Percentiles rank a stretch among this genome's conserved stretches.
Evolutionary conservation across 2,113 vertebrate species (phyloP).

Genomic region (Tauraco erythrolophus): DNA sequence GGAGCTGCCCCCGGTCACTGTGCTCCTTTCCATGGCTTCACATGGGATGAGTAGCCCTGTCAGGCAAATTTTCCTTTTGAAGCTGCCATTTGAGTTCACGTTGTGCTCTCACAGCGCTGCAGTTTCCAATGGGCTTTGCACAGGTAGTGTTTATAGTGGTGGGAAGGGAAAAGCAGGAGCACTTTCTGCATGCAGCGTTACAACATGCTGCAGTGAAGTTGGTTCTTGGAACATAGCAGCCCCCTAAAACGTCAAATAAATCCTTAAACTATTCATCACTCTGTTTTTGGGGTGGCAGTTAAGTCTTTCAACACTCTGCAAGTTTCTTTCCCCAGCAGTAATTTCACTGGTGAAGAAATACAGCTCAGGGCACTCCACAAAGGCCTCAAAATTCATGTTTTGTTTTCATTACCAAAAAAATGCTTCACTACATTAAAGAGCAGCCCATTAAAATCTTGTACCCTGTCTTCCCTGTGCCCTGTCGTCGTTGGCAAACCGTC

Average conservation of each 20-base stretch:
- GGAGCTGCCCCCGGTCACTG: not conserved
- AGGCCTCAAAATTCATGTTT: slow-evolving; percentile 51
- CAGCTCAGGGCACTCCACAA: slow-evolving; percentile 46
- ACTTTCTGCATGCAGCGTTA: not conserved
- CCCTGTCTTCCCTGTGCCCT: not conserved
- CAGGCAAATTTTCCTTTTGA: not conserved
- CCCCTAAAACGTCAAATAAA: slow-evolving; percentile 66
- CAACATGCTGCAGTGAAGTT: not conserved
- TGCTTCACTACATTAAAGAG: not conserved
- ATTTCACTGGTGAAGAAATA: slow-evolving; percentile 54
- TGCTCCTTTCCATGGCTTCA: not conserved
- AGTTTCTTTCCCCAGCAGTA: slow-evolving; percentile 53
- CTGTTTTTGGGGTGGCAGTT: slow-evolving; percentile 67
- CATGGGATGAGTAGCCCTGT: not conserved
- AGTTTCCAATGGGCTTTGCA: not conserved
- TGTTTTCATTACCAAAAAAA: slow-evolving; percentile 60
- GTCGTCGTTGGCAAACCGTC: not conserved
- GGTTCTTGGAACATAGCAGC: slow-evolving; percentile 34
- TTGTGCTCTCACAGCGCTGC: not conserved
- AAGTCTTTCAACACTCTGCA: slow-evolving; percentile 63
- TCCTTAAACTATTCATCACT: slow-evolving; percentile 64
- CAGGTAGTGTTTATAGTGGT: not conserved
- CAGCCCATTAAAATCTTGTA: not conserved
- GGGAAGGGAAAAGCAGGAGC: not conserved
- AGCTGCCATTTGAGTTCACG: not conserved